These are phyloP conservation scores for Boulengeromyrus knoepffleri DNA, from an alignment of 2,113 vertebrate species.

Conservation along the genomic window DNA sequence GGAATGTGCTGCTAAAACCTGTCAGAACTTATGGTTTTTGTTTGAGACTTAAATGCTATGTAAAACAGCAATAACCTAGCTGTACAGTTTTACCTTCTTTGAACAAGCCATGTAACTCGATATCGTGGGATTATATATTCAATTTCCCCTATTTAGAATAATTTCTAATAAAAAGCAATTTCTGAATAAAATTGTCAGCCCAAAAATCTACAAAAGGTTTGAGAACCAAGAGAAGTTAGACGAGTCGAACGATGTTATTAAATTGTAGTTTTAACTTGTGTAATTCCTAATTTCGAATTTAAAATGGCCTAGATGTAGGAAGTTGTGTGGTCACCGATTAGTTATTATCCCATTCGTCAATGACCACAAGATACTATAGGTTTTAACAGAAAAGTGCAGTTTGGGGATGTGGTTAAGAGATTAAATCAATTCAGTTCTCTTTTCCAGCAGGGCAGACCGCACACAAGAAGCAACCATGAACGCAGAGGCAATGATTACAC, in stretches of 20 bases:
- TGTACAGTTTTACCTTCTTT: not conserved
- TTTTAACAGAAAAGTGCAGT: not conserved
- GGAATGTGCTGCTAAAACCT: not conserved
- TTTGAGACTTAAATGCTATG: not conserved
- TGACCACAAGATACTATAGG: not conserved
- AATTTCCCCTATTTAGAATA: not conserved
- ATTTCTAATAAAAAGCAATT: not conserved
- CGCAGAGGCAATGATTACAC: not conserved
- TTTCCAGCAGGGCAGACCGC: not conserved
- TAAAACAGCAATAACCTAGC: not conserved
- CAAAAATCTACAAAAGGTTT: not conserved
- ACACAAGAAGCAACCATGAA: not conserved
- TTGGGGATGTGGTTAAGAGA: constrained; percentile 10
- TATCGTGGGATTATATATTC: not conserved
- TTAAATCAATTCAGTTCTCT: constrained; percentile 8
- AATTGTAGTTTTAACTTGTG: not conserved
- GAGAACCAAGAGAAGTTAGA: not conserved
- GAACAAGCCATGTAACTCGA: not conserved
- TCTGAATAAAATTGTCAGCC: not conserved
- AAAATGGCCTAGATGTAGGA: not conserved
- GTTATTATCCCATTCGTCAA: not conserved
- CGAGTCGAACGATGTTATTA: not conserved
- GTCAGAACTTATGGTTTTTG: not conserved
- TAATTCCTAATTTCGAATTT: not conserved
- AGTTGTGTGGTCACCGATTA: not conserved